A percentile compares a stretch with the other conserved stretches of the same genome.
Conservation (phyloP, 2,888 invertebrate genomes). For the Cephus pygmeus region DNA sequence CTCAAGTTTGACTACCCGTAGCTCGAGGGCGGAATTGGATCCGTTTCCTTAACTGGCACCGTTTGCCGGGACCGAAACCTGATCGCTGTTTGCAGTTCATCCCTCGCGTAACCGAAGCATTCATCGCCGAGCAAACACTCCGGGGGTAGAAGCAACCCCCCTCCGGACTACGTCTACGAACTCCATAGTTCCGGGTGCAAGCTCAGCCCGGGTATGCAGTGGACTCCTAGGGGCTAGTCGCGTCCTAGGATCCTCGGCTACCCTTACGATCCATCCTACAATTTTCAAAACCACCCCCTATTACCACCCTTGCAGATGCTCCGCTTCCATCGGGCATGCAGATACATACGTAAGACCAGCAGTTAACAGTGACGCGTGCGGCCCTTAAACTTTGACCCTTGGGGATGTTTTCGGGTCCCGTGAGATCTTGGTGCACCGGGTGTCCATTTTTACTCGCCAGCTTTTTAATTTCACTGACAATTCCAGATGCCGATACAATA, state of each 20-base stretch:
- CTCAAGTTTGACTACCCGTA: neutral
- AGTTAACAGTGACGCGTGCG: neutral
- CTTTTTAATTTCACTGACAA: neutral
- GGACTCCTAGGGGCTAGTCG: neutral
- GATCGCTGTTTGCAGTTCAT: slow-evolving; percentile 61
- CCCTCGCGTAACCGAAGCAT: slow-evolving; percentile 61
- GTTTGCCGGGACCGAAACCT: slow-evolving; percentile 46
- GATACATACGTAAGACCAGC: neutral
- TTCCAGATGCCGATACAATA: neutral
- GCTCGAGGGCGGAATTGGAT: neutral
- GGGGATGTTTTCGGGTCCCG: neutral
- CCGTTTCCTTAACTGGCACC: neutral
- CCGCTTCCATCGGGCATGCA: neutral
- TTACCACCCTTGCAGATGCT: neutral
- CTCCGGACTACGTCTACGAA: neutral
- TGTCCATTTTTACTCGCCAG: neutral
- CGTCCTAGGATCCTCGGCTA: neutral
- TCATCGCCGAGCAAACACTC: slow-evolving; percentile 53
- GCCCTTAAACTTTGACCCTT: neutral
- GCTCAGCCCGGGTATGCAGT: neutral
- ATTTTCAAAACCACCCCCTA: neutral
- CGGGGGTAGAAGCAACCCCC: neutral
- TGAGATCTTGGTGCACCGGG: neutral
- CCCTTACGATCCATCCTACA: neutral
- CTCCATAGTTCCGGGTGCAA: neutral